phyloP scores from a whole-genome alignment of 2,797 vertebrate species.

The Melanotaenia nigrans region DNA sequence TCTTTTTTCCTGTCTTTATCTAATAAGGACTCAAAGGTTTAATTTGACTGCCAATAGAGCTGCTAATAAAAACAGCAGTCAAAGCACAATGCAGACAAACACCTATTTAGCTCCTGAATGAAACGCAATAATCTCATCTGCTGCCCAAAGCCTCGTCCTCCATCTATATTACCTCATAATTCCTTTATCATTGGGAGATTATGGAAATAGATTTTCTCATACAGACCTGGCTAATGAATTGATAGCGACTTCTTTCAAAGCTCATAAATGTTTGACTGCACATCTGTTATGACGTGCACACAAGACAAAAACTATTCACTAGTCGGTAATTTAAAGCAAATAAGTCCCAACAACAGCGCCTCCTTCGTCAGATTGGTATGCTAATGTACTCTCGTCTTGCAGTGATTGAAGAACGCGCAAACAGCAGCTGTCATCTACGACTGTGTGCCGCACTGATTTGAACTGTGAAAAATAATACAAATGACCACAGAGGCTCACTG shows the following conservation, averaged over 20 bases:
- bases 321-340: conserved; percentile 61
- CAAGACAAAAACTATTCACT: conserved; percentile 47
- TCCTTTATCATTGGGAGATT: conserved; percentile 23
- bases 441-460: conserved; percentile 58
- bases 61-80: conserved; percentile 3
- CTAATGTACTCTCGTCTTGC: conserved; percentile 72
- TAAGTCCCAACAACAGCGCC: conserved; percentile 64
- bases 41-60: conserved; percentile 23
- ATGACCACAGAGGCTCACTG: conserved; percentile 60
- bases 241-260: conserved; percentile 30
- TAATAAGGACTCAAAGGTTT: conserved; percentile 10
- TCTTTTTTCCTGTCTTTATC: conserved; percentile 4
- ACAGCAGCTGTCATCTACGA: conserved; percentile 56
- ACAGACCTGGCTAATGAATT: conserved; percentile 52
- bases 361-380: conserved; percentile 69
- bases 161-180: conserved; percentile 8
- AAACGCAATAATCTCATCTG: conserved; percentile 3
- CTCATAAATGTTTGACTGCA: conserved; percentile 51
- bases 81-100: conserved; percentile 4
- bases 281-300: conserved; percentile 53
- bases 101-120: conserved; percentile 8
- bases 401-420: conserved; percentile 71
- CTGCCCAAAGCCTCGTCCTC: conserved; percentile 7
- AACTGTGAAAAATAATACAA: conserved; percentile 68
- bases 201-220: conserved; percentile 15